These are phyloP conservation scores for Tretioscincus oriximinensis DNA, from an alignment of 2,113 vertebrate genomes.

Conservation along the genomic window DNA sequence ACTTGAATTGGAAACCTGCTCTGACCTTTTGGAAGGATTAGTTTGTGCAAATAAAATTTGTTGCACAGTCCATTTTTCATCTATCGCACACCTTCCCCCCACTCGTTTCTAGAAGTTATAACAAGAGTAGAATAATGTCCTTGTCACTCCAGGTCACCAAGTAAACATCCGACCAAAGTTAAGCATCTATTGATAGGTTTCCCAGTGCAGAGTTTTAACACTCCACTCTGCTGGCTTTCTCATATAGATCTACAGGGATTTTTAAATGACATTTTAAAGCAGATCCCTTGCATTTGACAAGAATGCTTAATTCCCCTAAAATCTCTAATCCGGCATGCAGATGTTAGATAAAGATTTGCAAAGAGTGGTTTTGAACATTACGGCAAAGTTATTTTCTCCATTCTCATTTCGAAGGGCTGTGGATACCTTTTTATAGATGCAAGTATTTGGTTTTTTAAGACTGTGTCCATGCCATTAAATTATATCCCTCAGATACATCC, in stretches of 20 bases:
- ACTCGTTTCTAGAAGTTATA: not conserved
- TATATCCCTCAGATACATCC: not conserved
- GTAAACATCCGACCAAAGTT: not conserved
- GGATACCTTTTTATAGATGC: not conserved
- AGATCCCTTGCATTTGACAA: slow-evolving; percentile 26
- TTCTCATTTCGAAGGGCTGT: not conserved
- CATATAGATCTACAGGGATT: slow-evolving; percentile 2
- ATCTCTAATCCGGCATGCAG: not conserved
- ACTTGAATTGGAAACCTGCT: not conserved
- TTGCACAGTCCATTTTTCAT: not conserved
- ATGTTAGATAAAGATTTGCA: slow-evolving; percentile 30
- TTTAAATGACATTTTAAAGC: slow-evolving; percentile 5
- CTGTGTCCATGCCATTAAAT: not conserved
- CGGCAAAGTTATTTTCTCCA: not conserved
- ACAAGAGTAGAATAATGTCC: not conserved
- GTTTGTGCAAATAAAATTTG: not conserved
- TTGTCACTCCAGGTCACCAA: not conserved
- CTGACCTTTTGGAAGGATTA: not conserved
- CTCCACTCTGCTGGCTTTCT: not conserved
- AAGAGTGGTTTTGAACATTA: not conserved
- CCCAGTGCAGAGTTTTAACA: not conserved
- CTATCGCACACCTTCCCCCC: not conserved
- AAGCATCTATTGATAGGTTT: not conserved
- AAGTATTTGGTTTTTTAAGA: not conserved
- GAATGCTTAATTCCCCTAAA: slow-evolving; percentile 20